phyloP scores from a whole-genome alignment of 2,888 invertebrate genomes.

The Noctua pronuba region DNA sequence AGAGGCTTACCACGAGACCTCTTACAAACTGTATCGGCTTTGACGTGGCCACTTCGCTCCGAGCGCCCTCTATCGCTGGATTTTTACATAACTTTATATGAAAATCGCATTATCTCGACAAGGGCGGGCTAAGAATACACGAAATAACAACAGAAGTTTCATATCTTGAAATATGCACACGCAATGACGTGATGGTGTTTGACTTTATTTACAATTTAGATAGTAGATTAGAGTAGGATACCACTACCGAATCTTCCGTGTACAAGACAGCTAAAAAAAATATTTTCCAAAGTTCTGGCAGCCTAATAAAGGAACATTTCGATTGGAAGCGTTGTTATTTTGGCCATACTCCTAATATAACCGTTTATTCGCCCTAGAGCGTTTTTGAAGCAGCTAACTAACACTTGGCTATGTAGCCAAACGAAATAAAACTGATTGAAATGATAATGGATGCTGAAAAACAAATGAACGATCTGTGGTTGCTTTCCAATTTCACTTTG shows the following conservation, averaged over 20 bases:
- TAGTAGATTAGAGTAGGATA: background rate
- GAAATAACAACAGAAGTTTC: slow-evolving; percentile 40
- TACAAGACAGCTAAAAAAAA: background rate
- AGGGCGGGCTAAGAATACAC: slow-evolving; percentile 31
- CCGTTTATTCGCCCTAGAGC: background rate
- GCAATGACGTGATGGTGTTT: background rate
- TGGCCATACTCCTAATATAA: background rate
- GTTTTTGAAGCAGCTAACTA: background rate
- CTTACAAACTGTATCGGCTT: slow-evolving; percentile 68
- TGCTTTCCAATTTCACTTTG: background rate
- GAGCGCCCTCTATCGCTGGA: slow-evolving; percentile 68
- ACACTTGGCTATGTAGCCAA: background rate
- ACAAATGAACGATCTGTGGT: background rate
- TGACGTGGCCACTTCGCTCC: slow-evolving; percentile 66
- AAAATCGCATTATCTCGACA: slow-evolving; percentile 76
- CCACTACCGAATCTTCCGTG: background rate
- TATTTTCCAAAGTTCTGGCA: background rate
- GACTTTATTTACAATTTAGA: background rate
- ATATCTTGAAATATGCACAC: background rate
- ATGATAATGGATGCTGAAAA: background rate
- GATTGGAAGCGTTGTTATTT: background rate
- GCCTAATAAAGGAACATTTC: background rate
- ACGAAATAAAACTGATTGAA: background rate
- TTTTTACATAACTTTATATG: slow-evolving; percentile 81
- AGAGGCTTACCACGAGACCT: slow-evolving; percentile 61